Conservation (phyloP, 1,140 invertebrate species). For the Sesamia nonagrioides region DNA sequence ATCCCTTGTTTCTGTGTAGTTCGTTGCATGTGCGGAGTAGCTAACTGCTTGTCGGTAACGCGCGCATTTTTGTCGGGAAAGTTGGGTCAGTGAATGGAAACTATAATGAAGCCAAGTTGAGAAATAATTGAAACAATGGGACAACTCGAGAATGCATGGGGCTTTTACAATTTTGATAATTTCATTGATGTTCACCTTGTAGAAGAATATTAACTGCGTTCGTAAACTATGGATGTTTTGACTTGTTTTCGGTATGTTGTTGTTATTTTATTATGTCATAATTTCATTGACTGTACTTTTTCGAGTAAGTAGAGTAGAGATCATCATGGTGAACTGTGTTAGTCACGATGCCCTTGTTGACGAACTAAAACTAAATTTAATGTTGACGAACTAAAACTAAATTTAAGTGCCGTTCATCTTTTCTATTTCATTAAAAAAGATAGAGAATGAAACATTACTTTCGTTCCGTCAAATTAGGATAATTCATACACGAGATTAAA, state of each 20-base stretch:
- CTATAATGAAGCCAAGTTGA: conserved; percentile 28
- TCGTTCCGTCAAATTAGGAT: too few species aligned
- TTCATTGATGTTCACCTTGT: background rate
- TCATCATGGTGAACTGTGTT: background rate
- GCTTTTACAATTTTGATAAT: background rate
- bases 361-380: too few species aligned
- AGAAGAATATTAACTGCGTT: background rate
- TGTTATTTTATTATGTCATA: background rate
- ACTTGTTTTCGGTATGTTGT: background rate
- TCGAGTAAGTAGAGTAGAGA: background rate
- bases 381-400: too few species aligned
- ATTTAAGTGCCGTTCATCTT: too few species aligned
- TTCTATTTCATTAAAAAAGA: too few species aligned
- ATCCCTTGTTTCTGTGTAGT: conserved; percentile 47
- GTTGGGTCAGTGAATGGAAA: conserved; percentile 36
- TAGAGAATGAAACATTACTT: too few species aligned
- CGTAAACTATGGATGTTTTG: background rate
- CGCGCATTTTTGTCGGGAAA: conserved; percentile 48
- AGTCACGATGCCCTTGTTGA: background rate
- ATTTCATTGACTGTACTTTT: conserved; percentile 26
- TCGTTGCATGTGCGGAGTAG: conserved; percentile 41
- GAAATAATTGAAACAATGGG: conserved; percentile 8
- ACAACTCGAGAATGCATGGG: background rate
- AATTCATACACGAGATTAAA: too few species aligned
- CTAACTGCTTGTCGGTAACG: conserved; percentile 32